Evolutionary conservation across 2,113 vertebrate genomes (phyloP).

Genomic region (Ifrita kowaldi): DNA sequence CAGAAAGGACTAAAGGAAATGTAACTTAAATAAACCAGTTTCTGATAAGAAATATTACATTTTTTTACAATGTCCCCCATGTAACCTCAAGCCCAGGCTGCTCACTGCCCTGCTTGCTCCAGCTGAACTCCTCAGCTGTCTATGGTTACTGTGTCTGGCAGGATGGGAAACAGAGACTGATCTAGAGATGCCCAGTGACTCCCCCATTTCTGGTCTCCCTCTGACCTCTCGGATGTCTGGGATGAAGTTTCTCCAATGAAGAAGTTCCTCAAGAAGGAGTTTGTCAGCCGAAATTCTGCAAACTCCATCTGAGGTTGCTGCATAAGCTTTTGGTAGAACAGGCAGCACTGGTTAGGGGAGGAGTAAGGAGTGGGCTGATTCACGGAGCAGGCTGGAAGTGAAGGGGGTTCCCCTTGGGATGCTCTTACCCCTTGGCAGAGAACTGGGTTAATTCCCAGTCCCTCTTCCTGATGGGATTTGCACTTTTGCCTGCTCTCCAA

Average conservation of each 20-base stretch:
- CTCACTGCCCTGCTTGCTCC: neutral
- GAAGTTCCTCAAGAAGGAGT: neutral
- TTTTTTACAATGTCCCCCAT: neutral
- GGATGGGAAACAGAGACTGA: neutral
- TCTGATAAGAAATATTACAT: neutral
- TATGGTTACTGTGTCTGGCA: neutral
- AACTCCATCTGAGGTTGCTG: neutral
- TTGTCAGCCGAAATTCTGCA: neutral
- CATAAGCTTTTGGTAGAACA: neutral
- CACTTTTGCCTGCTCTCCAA: neutral
- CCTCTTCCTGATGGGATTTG: neutral
- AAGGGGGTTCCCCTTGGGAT: neutral
- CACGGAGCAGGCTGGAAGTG: neutral
- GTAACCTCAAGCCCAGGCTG: neutral
- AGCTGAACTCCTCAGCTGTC: neutral
- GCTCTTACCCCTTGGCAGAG: neutral
- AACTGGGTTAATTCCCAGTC: neutral
- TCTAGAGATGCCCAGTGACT: accelerated
- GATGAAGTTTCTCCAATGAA: neutral
- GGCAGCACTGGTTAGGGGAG: neutral
- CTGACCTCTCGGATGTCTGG: neutral
- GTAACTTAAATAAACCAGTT: neutral
- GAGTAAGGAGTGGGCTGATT: neutral
- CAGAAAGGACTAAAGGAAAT: neutral
- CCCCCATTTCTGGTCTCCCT: neutral